A percentile compares a stretch with the other conserved stretches of the same genome.
Conservation (phyloP, 2,113 vertebrate genomes). For the Scortum barcoo region DNA sequence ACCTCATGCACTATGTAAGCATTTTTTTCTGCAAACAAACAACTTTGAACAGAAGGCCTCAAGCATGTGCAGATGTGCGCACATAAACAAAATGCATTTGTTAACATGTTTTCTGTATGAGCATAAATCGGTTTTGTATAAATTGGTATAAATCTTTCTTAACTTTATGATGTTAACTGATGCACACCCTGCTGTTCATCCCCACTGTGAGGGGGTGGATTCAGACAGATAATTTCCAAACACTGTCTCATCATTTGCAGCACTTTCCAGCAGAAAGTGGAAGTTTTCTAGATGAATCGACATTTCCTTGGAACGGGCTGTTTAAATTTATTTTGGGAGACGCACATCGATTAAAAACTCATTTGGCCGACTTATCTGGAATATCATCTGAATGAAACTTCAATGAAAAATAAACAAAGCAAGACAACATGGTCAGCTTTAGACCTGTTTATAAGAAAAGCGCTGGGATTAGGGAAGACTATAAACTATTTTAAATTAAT, state of each 20-base stretch:
- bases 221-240: background rate
- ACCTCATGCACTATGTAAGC: background rate
- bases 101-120: background rate
- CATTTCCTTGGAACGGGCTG: background rate
- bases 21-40: background rate
- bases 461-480: background rate
- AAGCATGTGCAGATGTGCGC: background rate
- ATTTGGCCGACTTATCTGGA: background rate
- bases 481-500: background rate
- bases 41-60: background rate
- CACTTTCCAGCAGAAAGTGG: background rate
- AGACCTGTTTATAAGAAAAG: background rate
- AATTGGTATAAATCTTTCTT: background rate
- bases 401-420: slow-evolving; percentile 4
- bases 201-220: background rate
- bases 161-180: background rate
- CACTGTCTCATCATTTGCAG: background rate
- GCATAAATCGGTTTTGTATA: background rate
- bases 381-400: background rate
- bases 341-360: background rate
- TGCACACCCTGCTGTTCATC: background rate
- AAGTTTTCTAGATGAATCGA: background rate
- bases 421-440: background rate
- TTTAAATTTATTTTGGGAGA: background rate
- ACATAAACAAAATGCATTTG: background rate